Evolutionary conservation across 2,888 invertebrate species (phyloP).

Genomic region (Coenonympha glycerion): DNA sequence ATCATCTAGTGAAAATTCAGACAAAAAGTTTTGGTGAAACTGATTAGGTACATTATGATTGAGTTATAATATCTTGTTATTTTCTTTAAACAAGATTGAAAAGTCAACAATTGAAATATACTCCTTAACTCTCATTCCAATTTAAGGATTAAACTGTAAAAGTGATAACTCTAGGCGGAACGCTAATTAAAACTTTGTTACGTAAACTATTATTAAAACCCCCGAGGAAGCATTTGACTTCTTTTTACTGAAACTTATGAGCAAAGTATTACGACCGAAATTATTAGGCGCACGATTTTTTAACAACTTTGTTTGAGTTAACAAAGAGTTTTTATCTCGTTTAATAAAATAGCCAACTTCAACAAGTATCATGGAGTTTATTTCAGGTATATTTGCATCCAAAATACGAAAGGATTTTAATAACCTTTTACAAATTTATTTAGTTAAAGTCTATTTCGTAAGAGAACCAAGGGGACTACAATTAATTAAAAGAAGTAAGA

Average conservation of each 20-base stretch:
- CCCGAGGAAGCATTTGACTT: conserved; percentile 9
- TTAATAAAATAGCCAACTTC: neutral
- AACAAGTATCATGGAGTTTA: neutral
- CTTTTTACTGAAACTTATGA: conserved; percentile 5
- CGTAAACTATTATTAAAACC: conserved; percentile 14
- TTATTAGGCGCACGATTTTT: conserved; percentile 4
- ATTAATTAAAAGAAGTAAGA: neutral
- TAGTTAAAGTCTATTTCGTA: no score
- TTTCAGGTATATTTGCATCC: neutral
- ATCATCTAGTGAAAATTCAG: no score
- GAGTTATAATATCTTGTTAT: no score
- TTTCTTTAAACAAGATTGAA: no score
- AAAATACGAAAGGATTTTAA: no score
- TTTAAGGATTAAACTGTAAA: conserved; percentile 9
- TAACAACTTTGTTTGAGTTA: neutral
- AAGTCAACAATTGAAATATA: no score
- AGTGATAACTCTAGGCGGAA: conserved; percentile 13
- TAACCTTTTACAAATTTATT: no score
- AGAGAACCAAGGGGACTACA: no score
- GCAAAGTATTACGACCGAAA: conserved; percentile 3
- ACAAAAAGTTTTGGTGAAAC: no score
- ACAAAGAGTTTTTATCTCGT: neutral
- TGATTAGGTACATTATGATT: no score
- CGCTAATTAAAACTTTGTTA: conserved; percentile 15
- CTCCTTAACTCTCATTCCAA: conserved; percentile 5